phyloP scores from a whole-genome alignment of 2,888 invertebrate species.

The Tinea pellionella region DNA sequence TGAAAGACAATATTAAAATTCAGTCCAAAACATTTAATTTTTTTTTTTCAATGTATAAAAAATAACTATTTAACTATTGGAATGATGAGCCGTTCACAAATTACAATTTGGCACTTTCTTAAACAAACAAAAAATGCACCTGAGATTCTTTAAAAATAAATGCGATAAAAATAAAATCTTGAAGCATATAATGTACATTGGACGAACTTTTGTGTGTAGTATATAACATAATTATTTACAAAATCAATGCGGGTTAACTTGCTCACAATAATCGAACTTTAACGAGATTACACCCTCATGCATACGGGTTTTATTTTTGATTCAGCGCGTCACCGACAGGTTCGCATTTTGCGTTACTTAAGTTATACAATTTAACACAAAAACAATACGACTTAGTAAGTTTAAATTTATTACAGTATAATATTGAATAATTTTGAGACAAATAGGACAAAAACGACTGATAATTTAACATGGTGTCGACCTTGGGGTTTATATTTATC shows the following conservation, averaged over 20 bases:
- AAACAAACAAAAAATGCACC: slow-evolving; percentile 28
- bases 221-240: neutral
- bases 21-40: slow-evolving; percentile 59
- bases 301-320: no score
- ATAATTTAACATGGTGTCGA: no score
- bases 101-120: slow-evolving; percentile 49
- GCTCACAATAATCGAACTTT: no score
- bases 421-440: no score
- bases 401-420: no score
- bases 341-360: no score
- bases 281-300: no score
- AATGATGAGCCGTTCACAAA: slow-evolving; percentile 39
- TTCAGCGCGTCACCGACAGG: no score
- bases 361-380: no score
- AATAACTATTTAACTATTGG: slow-evolving; percentile 51
- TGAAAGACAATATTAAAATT: slow-evolving; percentile 25
- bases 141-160: slow-evolving; percentile 37
- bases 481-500: no score
- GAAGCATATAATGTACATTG: neutral
- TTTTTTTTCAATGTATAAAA: slow-evolving; percentile 42
- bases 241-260: neutral
- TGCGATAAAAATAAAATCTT: neutral
- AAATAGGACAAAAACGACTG: no score
- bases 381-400: no score
- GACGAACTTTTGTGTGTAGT: neutral